Evolutionary conservation across 2,797 vertebrate genomes (phyloP), one percentile per base, ranked within the genome.

Genomic region (Mallotus villosus): DNA sequence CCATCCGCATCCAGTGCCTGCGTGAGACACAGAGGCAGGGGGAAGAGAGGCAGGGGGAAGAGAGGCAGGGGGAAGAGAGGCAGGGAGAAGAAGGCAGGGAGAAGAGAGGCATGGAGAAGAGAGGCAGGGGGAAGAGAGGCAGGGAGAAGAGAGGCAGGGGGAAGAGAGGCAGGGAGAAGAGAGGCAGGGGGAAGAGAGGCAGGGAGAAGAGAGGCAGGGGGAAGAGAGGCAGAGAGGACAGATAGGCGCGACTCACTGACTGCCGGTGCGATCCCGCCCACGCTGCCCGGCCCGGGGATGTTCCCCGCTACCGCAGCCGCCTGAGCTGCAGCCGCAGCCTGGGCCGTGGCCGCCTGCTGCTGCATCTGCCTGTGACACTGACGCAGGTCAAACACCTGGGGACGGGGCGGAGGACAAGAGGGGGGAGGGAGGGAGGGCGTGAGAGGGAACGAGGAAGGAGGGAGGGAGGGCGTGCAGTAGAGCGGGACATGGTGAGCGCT

Each of bases 291-390:
- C 0, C 87, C 88, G 0, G 94, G 92, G 79, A 93, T 94, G 14
- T 63, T 85, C 51, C 93, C 92, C 0, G 88, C 91, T 16, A 93
- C 91, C 0, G 89, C 89, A 0, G 90, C 91, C 0, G 92, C 90
- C 74, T 91, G 88, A 0, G 91, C 89, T 0, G 89, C 88, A 0
- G 86, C 89, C 0, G 91, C 91, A 0, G 88, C 88, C 71, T 93
- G 92, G 0, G 93, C 92, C 0, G 91, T 91, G 9, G 90, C 92
- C 0, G 92, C 93, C 70, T 94, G 93, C 76, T 92, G 93, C 86
- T 94, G 94, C 93, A 95, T 94, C 86, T 94, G 93, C 19, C 93
- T 89, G 78, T 95, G 90, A 51, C 92, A 93, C 87, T 93, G 92
- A 7, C 92, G 81, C 60, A 93, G 86, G 82, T 92, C 92, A 64